These are phyloP conservation scores for Poicephalus gulielmi DNA, from an alignment of 2,113 vertebrate genomes.

Conservation along the genomic window DNA sequence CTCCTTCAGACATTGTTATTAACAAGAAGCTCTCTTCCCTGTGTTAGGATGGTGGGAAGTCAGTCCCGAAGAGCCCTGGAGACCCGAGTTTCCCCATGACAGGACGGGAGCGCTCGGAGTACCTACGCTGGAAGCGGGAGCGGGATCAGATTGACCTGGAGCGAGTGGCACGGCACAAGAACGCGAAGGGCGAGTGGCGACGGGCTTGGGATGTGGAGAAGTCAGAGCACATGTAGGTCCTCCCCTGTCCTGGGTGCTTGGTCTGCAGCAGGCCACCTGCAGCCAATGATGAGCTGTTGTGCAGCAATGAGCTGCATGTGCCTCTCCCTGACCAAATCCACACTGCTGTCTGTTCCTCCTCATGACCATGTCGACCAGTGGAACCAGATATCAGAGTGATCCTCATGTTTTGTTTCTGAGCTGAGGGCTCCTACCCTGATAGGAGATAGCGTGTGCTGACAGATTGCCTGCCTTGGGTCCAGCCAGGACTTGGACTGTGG, in stretches of 20 bases:
- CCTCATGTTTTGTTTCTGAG: not conserved
- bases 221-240: constrained; percentile 87
- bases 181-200: constrained; percentile 94
- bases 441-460: not conserved
- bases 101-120: constrained; percentile 80
- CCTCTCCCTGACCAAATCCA: not conserved
- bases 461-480: not conserved
- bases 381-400: not conserved
- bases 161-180: constrained; percentile 90
- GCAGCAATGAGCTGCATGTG: not conserved
- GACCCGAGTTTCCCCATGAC: constrained; percentile 76
- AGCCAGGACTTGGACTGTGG: not conserved
- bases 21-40: not conserved
- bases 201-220: constrained; percentile 97
- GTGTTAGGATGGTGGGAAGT: constrained; percentile 66
- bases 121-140: constrained; percentile 91
- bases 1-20: not conserved
- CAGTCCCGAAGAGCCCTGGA: constrained; percentile 33
- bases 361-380: not conserved
- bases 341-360: not conserved
- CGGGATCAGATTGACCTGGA: constrained; percentile 91
- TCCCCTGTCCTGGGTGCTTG: not conserved
- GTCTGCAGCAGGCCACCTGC: not conserved
- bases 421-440: not conserved
- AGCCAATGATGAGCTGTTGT: not conserved